Conservation (phyloP, 1,140 invertebrate genomes). For the Bombus superbus region DNA sequence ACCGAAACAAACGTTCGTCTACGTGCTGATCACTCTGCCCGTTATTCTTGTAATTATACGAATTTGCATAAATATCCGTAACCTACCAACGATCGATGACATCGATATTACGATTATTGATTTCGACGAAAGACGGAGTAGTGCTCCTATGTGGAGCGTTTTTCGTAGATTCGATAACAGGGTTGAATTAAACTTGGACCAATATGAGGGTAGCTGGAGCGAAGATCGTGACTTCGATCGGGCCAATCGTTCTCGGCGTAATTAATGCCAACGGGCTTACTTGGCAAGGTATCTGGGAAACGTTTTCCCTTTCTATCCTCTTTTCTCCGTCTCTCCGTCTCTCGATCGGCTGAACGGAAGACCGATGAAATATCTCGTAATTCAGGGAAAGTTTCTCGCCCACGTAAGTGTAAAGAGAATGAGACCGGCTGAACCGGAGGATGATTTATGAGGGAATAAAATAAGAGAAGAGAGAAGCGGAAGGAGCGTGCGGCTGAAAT, state of each 20-base stretch:
- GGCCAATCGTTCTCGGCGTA: conserved; percentile 60
- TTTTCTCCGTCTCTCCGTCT: neutral
- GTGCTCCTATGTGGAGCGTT: neutral
- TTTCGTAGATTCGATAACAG: conserved; percentile 13
- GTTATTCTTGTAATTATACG: too few relatives aligned
- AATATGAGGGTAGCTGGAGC: neutral
- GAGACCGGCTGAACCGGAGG: conserved; percentile 41
- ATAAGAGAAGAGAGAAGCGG: conserved; percentile 19
- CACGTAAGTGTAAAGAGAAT: conserved; percentile 60
- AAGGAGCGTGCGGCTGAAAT: conserved; percentile 33
- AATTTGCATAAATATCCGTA: neutral
- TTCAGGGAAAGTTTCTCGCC: conserved; percentile 63
- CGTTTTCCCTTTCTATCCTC: conserved; percentile 13
- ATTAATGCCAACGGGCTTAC: conserved; percentile 60
- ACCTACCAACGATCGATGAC: neutral
- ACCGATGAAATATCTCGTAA: conserved; percentile 67
- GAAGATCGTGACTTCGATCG: conserved; percentile 21
- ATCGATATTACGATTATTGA: neutral
- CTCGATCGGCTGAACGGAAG: conserved; percentile 55
- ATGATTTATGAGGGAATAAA: conserved; percentile 53
- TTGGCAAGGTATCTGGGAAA: conserved; percentile 43
- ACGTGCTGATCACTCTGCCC: too few relatives aligned
- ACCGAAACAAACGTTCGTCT: too few relatives aligned
- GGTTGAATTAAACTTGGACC: conserved; percentile 36
- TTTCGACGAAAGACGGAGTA: neutral